Evolutionary conservation across 2,797 vertebrate species (phyloP).

Genomic region (Enteromius afrohamiltoni): DNA sequence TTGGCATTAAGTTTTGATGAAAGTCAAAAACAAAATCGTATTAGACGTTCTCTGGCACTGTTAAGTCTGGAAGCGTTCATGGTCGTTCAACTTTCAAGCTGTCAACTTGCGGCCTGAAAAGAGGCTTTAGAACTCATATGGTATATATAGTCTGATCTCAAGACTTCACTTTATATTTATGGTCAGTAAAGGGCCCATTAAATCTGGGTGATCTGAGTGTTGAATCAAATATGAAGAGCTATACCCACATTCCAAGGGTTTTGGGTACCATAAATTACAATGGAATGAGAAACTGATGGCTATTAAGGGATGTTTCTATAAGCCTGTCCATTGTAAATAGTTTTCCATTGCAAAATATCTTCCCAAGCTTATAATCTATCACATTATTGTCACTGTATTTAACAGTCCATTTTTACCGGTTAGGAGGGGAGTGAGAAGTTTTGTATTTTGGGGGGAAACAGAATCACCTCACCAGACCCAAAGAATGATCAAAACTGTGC

Average conservation of each 20-base stretch:
- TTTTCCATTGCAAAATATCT: conserved; percentile 28
- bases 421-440: background rate
- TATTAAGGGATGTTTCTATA: conserved; percentile 43
- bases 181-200: conserved; percentile 21
- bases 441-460: background rate
- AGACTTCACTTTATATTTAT: conserved; percentile 32
- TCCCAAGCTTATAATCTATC: conserved; percentile 22
- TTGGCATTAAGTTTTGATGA: conserved; percentile 9
- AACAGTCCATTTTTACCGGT: background rate
- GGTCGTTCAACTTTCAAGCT: conserved; percentile 29
- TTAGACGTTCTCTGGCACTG: background rate
- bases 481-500: background rate
- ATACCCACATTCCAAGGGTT: conserved; percentile 42
- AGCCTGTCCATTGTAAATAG: conserved; percentile 38
- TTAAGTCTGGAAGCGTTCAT: conserved; percentile 17
- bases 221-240: conserved; percentile 42
- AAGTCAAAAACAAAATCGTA: background rate
- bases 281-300: conserved; percentile 43
- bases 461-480: background rate
- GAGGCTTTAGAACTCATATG: conserved; percentile 40
- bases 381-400: conserved; percentile 33
- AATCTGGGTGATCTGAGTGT: conserved; percentile 23
- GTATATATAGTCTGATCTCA: conserved; percentile 8
- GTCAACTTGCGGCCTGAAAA: conserved; percentile 40
- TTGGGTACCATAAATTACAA: conserved; percentile 37